These are phyloP conservation scores for Gymnopithys bicolor DNA, from an alignment of 2,797 vertebrate species.

Conservation along the genomic window DNA sequence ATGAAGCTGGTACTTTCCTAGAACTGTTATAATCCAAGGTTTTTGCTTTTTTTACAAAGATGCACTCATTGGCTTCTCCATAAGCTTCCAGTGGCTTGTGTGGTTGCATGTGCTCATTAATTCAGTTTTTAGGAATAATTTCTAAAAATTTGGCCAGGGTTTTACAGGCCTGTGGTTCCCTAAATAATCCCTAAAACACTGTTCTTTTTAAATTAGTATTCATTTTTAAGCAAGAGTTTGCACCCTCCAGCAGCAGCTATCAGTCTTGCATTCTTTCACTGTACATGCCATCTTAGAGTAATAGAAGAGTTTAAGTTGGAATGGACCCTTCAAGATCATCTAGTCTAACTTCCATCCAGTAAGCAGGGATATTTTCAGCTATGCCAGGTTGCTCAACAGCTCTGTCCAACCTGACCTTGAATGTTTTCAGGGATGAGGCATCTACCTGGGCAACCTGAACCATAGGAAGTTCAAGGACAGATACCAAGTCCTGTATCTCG, in stretches of 20 bases:
- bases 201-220: not conserved
- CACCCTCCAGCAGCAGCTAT: not conserved
- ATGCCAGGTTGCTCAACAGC: not conserved
- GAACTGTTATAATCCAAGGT: not conserved
- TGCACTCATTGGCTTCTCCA: not conserved
- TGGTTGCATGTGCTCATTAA: not conserved
- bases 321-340: not conserved
- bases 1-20: not conserved
- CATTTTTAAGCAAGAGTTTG: not conserved
- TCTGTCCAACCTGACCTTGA: not conserved
- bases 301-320: not conserved
- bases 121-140: not conserved
- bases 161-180: not conserved
- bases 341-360: not conserved
- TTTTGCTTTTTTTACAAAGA: not conserved
- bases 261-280: not conserved
- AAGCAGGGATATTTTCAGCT: not conserved
- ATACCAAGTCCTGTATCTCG: too few relatives aligned
- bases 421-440: not conserved
- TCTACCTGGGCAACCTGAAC: not conserved
- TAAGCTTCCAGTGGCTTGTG: not conserved
- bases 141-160: not conserved
- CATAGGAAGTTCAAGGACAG: too few relatives aligned
- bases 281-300: not conserved
- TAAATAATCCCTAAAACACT: not conserved